Evolutionary conservation across 2,888 invertebrate species (phyloP).

Genomic region (Hecatera dysodea): DNA sequence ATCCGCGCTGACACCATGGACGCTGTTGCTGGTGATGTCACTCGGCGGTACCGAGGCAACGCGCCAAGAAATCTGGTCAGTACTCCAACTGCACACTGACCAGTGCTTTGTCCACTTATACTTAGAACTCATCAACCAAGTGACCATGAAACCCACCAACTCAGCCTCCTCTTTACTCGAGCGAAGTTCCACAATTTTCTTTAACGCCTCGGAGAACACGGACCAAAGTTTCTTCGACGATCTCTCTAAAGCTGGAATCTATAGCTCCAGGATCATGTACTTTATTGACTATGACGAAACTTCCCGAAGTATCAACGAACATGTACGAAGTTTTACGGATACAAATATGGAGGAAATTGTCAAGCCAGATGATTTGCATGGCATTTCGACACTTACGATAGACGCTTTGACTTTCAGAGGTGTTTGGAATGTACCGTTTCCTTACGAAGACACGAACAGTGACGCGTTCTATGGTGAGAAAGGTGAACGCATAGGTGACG

Average conservation of each 20-base stretch:
- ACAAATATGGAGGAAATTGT: slow-evolving; percentile 81
- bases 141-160: slow-evolving; percentile 60
- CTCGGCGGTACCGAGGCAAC: slow-evolving; percentile 78
- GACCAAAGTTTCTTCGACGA: slow-evolving; percentile 69
- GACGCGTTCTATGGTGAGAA: slow-evolving; percentile 78
- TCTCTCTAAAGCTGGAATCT: slow-evolving; percentile 67
- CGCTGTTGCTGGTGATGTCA: slow-evolving; percentile 76
- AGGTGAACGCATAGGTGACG: slow-evolving; percentile 76
- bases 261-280: slow-evolving; percentile 70
- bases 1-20: slow-evolving; percentile 83
- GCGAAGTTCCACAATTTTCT: slow-evolving; percentile 76
- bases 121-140: slow-evolving; percentile 72
- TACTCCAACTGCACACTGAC: slow-evolving; percentile 74
- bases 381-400: slow-evolving; percentile 74
- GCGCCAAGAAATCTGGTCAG: slow-evolving; percentile 72
- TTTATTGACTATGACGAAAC: slow-evolving; percentile 67
- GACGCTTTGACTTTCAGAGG: slow-evolving; percentile 86
- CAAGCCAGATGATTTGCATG: slow-evolving; percentile 74
- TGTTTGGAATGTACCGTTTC: slow-evolving; percentile 77
- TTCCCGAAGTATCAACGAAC: slow-evolving; percentile 78
- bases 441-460: slow-evolving; percentile 73
- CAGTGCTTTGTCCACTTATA: slow-evolving; percentile 80
- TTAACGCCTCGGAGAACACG: slow-evolving; percentile 72
- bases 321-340: slow-evolving; percentile 77
- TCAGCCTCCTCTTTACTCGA: slow-evolving; percentile 70